Evolutionary conservation across 2,797 vertebrate species (phyloP).

Genomic region (Hydrolagus colliei): DNA sequence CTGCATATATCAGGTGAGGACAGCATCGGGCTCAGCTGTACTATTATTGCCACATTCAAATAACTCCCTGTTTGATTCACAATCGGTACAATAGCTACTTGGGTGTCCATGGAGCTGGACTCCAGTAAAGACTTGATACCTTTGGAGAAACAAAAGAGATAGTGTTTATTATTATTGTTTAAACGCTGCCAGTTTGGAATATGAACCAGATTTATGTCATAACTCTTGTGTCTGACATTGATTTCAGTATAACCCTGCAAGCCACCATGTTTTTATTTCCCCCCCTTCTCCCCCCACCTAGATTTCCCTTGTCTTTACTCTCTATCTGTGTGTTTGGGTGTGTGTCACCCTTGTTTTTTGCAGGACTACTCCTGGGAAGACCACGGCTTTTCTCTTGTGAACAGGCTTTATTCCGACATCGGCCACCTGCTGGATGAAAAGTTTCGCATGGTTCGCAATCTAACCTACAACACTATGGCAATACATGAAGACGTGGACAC

Average conservation of each 20-base stretch:
- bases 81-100: too few species aligned
- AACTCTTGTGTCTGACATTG: neutral
- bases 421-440: conserved; percentile 73
- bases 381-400: conserved; percentile 73
- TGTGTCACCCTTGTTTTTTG: conserved; percentile 31
- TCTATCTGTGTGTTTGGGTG: neutral
- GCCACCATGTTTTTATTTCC: neutral
- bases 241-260: too few species aligned
- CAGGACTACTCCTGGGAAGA: conserved; percentile 79
- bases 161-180: too few species aligned
- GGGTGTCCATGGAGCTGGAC: too few species aligned
- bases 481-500: conserved; percentile 67
- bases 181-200: too few species aligned
- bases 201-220: too few species aligned
- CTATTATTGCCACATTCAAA: too few species aligned
- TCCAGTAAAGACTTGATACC: too few species aligned
- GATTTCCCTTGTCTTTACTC: neutral
- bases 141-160: too few species aligned
- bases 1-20: too few species aligned
- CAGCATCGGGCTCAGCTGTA: too few species aligned
- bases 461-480: conserved; percentile 74
- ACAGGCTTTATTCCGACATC: conserved; percentile 75
- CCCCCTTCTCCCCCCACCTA: neutral
- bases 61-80: too few species aligned
- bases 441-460: conserved; percentile 71